Evolutionary conservation across 2,888 invertebrate species (phyloP).

Genomic region (Conomelus anceps): DNA sequence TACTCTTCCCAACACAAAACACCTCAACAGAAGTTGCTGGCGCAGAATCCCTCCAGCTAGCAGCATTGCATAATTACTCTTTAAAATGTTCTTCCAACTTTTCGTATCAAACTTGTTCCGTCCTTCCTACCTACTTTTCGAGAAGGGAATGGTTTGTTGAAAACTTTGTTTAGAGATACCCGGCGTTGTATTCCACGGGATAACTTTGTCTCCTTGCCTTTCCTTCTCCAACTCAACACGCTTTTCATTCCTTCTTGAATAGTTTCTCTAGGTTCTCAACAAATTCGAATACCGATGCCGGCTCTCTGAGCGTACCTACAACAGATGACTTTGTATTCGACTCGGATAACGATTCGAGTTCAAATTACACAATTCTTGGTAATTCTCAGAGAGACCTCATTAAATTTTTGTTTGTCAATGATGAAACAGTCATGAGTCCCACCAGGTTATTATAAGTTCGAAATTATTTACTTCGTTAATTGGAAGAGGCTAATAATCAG

Average conservation of each 20-base stretch:
- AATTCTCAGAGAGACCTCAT: neutral
- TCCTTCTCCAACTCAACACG: neutral
- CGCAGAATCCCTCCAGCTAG: neutral
- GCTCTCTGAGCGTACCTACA: neutral
- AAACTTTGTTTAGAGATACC: neutral
- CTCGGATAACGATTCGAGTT: neutral
- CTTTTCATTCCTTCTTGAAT: neutral
- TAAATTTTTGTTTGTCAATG: neutral
- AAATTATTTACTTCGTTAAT: too few relatives aligned
- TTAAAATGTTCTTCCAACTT: conserved; percentile 18
- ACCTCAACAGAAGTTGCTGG: neutral
- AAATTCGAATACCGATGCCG: neutral
- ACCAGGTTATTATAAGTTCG: neutral
- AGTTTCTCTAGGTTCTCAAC: neutral
- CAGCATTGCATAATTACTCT: conserved; percentile 16
- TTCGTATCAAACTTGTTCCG: conserved; percentile 17
- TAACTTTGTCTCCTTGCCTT: neutral
- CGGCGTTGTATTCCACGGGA: neutral
- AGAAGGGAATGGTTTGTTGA: conserved; percentile 3
- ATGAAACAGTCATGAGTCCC: neutral
- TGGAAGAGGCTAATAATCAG: too few relatives aligned
- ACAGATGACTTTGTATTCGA: neutral
- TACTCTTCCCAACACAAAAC: neutral
- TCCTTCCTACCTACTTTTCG: neutral
- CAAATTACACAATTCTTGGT: neutral